A percentile compares a stretch with the other conserved stretches of the same genome.
phyloP scores from a whole-genome alignment of 2,797 vertebrate genomes.

The Danio aesculapii region DNA sequence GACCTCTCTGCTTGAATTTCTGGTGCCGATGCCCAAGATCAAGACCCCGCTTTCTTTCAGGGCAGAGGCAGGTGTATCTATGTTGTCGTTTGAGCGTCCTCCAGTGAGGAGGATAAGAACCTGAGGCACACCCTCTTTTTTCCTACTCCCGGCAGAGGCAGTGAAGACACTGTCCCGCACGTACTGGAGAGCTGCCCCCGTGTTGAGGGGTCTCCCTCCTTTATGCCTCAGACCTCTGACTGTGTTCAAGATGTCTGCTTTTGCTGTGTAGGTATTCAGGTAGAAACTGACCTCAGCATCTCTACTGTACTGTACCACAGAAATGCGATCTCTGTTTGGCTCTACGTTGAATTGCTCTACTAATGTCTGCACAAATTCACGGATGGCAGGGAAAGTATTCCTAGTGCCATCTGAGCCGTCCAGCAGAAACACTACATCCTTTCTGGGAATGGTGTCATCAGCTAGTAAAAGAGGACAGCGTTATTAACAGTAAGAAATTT shows the following conservation, averaged over 20 bases:
- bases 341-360: constrained; percentile 77
- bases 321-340: constrained; percentile 56
- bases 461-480: constrained; percentile 22
- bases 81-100: constrained; percentile 37
- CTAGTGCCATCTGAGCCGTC: constrained; percentile 79
- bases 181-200: constrained; percentile 61
- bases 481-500: background rate
- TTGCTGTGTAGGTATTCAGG: constrained; percentile 49
- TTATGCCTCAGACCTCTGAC: constrained; percentile 44
- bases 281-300: constrained; percentile 54
- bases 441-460: constrained; percentile 16
- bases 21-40: constrained; percentile 55
- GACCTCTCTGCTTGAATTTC: constrained; percentile 68
- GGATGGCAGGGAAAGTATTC: constrained; percentile 60
- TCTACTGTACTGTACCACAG: constrained; percentile 63
- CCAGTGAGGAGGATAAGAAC: constrained; percentile 55
- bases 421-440: constrained; percentile 64
- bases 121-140: constrained; percentile 63
- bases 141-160: constrained; percentile 67
- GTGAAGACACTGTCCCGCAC: constrained; percentile 68
- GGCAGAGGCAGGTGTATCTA: constrained; percentile 42
- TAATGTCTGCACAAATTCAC: constrained; percentile 71
- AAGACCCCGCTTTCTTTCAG: constrained; percentile 55
- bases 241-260: constrained; percentile 41
- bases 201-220: constrained; percentile 58